phyloP scores from a whole-genome alignment of 2,797 vertebrate species.

The Tapirus indicus region DNA sequence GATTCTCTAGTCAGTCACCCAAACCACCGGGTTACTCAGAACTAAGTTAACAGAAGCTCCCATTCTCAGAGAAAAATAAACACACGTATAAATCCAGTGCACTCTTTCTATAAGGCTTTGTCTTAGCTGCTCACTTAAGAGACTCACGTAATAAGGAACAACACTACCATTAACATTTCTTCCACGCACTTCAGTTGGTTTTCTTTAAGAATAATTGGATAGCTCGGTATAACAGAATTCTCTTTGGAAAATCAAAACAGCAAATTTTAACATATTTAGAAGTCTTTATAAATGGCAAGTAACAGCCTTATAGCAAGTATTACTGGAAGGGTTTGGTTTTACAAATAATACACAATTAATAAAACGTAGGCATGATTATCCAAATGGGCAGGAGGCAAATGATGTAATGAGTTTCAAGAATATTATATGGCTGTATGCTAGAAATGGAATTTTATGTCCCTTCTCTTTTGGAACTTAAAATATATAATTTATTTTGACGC shows the following conservation, averaged over 20 bases:
- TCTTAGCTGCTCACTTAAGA: slow-evolving; percentile 43
- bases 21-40: slow-evolving; percentile 73
- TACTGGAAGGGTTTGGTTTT: slow-evolving; percentile 78
- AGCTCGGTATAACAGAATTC: slow-evolving; percentile 12
- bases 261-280: slow-evolving; percentile 56
- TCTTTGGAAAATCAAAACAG: slow-evolving; percentile 58
- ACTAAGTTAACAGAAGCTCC: slow-evolving; percentile 91
- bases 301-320: slow-evolving; percentile 89
- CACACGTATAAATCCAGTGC: slow-evolving; percentile 76
- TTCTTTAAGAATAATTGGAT: slow-evolving; percentile 58
- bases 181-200: not conserved
- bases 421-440: slow-evolving; percentile 83
- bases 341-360: slow-evolving; percentile 84
- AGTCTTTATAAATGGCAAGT: slow-evolving; percentile 41
- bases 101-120: slow-evolving; percentile 88
- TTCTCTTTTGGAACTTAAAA: slow-evolving; percentile 81
- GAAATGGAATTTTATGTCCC: slow-evolving; percentile 78
- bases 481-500: slow-evolving; percentile 80
- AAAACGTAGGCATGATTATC: slow-evolving; percentile 83
- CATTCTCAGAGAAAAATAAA: slow-evolving; percentile 82
- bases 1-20: slow-evolving; percentile 79
- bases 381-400: slow-evolving; percentile 85
- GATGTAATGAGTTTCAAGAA: slow-evolving; percentile 82
- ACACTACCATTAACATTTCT: slow-evolving; percentile 16
- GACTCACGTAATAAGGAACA: slow-evolving; percentile 15